Base-by-base conservation (phyloP, 2,888 invertebrate species). In the Hipparchia sbordonii region DNA sequence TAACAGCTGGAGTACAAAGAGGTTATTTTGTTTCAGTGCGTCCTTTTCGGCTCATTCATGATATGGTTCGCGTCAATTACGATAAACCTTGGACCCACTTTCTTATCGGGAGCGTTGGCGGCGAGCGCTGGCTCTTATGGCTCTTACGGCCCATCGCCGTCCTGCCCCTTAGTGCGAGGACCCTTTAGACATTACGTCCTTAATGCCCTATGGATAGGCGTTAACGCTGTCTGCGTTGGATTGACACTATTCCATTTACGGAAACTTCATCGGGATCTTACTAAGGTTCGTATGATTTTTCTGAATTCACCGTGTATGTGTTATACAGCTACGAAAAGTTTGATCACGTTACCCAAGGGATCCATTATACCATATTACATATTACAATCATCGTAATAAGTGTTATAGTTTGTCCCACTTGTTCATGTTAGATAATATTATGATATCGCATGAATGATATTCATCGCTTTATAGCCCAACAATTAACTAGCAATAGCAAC, bases 1-100 rank as follows among this genome's bases (percentile, higher is more conserved):
- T 33, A 52, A 33, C 12, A 12, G 10, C 33, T 4, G 12, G 10
- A 52, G 48, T 13, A 67, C 13, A 59, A 48, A 54, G 10, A 66
- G 6, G 8, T 48, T 67, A 8, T 7, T 74, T 82, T 89, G 90
- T 84, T 92, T 33, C 96, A 97, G 95, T 98, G 98, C 90, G 97
- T 98, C 76, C 95, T 97, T 67, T 98, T 98, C 90, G 98, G 98
- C 77, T 96, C 97, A 70, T 97, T 97, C 89, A 98, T 98, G 96
- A 98, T 98, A 85, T 98, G 98, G 98, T 98, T 98, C 91, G 97
- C 97, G 70, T 97, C 97, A 78, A 96, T 98, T 85, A 97, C 98
- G 69, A 97, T 98, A 87, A 98, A 98, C 92, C 95, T 98, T 80
- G 98, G 98, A 46, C 97, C 97, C 51, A 97, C 97, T 54, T 97